A percentile compares a stretch with the other conserved stretches of the same genome.
phyloP scores from a whole-genome alignment of 2,888 invertebrate genomes.

The Noctua comes region DNA sequence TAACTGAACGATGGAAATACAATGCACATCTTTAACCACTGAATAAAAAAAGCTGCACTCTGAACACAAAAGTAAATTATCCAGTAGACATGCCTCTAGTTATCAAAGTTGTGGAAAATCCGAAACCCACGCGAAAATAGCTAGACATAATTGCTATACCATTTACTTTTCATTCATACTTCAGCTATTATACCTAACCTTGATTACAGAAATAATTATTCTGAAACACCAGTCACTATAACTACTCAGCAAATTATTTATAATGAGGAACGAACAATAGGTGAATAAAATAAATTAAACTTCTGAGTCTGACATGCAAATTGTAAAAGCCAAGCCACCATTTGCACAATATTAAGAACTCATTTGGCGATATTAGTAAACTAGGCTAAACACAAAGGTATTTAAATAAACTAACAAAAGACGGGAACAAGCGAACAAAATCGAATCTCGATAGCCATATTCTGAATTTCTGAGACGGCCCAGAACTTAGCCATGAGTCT shows the following conservation, averaged over 20 bases:
- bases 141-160: neutral
- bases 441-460: neutral
- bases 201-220: conserved; percentile 20
- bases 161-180: conserved; percentile 1
- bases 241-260: conserved; percentile 2
- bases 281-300: conserved; percentile 4
- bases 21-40: neutral
- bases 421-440: neutral
- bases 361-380: conserved; percentile 23
- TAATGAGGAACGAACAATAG: conserved; percentile 17
- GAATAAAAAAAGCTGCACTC: neutral
- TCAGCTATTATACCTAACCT: conserved; percentile 9
- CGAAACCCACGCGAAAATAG: neutral
- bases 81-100: neutral
- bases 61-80: neutral
- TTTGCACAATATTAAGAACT: conserved; percentile 23
- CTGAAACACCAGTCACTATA: neutral
- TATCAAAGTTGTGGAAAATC: neutral
- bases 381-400: neutral
- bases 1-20: neutral
- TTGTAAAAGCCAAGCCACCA: neutral
- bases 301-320: neutral
- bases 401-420: neutral
- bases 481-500: neutral
- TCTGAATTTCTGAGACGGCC: neutral